Percentiles rank a stretch among this genome's conserved stretches.
Evolutionary conservation across 1,140 invertebrate species (phyloP).

Genomic region (Brachionus koreanus): DNA sequence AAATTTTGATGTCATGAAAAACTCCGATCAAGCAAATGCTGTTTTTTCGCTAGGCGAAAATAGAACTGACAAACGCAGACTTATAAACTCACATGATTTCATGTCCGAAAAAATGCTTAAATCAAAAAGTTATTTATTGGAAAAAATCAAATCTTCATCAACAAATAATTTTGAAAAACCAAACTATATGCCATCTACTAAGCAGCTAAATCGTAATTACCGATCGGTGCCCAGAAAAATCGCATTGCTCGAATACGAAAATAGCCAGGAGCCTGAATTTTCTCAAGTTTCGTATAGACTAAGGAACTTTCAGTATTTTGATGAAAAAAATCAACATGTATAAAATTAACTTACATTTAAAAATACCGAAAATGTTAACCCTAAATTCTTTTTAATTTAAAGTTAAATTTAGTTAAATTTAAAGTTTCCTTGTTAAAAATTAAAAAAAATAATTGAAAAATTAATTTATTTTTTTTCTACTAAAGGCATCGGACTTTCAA

Average conservation of each 20-base stretch:
- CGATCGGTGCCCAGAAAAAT: background rate
- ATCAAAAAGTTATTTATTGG: background rate
- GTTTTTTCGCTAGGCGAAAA: background rate
- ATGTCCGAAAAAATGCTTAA: background rate
- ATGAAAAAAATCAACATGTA: background rate
- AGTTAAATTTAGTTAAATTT: background rate
- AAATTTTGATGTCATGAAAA: constrained; percentile 16
- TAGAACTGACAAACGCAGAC: background rate
- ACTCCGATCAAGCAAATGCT: background rate
- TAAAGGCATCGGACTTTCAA: constrained; percentile 24
- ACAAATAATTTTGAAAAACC: background rate
- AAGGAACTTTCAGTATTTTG: constrained; percentile 20
- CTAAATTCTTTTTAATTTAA: background rate
- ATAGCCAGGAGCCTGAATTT: background rate
- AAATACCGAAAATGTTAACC: background rate
- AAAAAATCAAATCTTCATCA: constrained; percentile 13
- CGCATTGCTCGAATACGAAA: background rate
- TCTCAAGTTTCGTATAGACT: background rate
- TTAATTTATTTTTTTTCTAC: background rate
- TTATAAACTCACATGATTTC: background rate
- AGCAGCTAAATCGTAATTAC: background rate
- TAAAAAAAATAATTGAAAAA: background rate
- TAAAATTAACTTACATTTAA: background rate
- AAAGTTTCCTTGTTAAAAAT: background rate
- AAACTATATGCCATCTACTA: background rate